These are phyloP conservation scores for Epinephelus coioides DNA, from an alignment of 2,797 vertebrate species.

Conservation along the genomic window DNA sequence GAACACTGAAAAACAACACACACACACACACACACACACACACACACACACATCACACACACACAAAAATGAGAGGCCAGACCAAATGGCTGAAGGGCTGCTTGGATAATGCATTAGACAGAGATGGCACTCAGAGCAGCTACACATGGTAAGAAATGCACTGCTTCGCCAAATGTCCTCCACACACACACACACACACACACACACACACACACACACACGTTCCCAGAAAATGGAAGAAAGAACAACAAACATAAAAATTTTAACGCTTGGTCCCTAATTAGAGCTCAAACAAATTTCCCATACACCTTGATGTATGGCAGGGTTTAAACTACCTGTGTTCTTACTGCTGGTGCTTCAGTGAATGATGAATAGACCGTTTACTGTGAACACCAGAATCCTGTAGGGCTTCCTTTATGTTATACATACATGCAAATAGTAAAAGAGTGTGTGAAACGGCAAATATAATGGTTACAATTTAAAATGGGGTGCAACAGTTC, in stretches of 20 bases:
- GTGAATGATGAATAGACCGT: neutral
- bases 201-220: slow-evolving; percentile 13
- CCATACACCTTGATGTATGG: neutral
- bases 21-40: slow-evolving; percentile 46
- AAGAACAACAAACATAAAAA: slow-evolving; percentile 36
- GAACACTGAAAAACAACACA: slow-evolving; percentile 57
- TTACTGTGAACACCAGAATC: neutral
- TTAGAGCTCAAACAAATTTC: neutral
- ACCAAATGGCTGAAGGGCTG: slow-evolving; percentile 85
- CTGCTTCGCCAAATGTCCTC: slow-evolving; percentile 74
- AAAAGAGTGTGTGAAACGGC: neutral
- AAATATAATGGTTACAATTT: neutral
- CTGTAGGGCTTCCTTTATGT: neutral
- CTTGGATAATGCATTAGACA: slow-evolving; percentile 86
- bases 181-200: slow-evolving; percentile 40
- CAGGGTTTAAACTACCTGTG: neutral
- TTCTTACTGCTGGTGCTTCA: neutral
- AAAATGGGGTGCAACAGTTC: neutral
- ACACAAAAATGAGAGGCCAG: slow-evolving; percentile 71
- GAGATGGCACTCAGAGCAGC: slow-evolving; percentile 81
- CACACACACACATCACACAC: slow-evolving; percentile 39
- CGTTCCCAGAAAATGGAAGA: slow-evolving; percentile 43
- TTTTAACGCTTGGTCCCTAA: neutral
- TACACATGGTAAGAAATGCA: slow-evolving; percentile 80
- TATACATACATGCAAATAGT: neutral